Conservation (phyloP, 2,797 vertebrate species). For the Erethizon dorsatum region DNA sequence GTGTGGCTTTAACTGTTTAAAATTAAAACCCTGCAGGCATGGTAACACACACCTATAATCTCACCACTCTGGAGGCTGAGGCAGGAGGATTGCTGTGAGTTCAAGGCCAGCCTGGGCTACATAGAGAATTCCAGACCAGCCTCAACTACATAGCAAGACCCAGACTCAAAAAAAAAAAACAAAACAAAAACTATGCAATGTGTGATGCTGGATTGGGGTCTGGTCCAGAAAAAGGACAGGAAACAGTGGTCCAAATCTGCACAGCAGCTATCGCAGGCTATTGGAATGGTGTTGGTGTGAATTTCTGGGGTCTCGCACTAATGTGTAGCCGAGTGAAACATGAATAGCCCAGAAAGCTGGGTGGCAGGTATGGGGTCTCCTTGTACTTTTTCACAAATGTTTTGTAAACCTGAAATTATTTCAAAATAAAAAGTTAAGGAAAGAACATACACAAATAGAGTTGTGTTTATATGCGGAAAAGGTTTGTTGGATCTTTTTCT, state of each 20-base stretch:
- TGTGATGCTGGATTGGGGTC: not conserved
- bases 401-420: conserved; percentile 42
- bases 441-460: not conserved
- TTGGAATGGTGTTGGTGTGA: not conserved
- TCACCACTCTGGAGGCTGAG: not conserved
- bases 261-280: not conserved
- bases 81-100: not conserved
- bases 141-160: not conserved
- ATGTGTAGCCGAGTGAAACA: not conserved
- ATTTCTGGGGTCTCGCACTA: not conserved
- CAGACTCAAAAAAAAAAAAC: not conserved
- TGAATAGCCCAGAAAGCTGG: not conserved
- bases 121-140: no score
- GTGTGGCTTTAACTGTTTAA: not conserved
- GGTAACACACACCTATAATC: not conserved
- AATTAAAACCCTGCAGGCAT: no score
- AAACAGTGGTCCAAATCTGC: not conserved
- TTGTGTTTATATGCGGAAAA: not conserved
- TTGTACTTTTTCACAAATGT: conserved; percentile 38
- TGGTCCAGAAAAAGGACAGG: not conserved
- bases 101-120: not conserved
- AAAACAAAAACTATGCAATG: not conserved
- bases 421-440: conserved; percentile 21
- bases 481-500: not conserved
- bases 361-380: not conserved